These are phyloP conservation scores for Okapia johnstoni DNA, from an alignment of 2,113 vertebrate species.

Conservation along the genomic window DNA sequence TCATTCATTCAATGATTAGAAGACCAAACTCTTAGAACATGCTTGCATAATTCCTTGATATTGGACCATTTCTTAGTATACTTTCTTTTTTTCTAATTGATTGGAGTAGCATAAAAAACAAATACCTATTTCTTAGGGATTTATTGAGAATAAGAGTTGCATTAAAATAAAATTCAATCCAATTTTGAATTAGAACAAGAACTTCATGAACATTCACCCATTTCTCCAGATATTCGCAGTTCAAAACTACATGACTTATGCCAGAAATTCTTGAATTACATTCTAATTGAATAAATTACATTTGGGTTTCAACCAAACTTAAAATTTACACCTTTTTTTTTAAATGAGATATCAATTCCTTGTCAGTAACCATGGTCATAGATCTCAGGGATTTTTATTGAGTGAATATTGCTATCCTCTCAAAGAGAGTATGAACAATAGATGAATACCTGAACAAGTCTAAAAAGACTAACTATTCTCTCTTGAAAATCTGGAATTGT, in stretches of 20 bases:
- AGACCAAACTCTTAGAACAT: background rate
- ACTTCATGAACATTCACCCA: background rate
- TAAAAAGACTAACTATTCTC: background rate
- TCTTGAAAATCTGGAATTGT: background rate
- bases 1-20: background rate
- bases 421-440: background rate
- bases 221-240: background rate
- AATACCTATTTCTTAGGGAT: background rate
- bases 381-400: background rate
- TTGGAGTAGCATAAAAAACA: background rate
- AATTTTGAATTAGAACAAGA: background rate
- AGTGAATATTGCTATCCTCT: background rate
- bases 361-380: background rate
- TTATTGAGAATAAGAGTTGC: background rate
- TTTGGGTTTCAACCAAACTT: background rate
- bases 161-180: background rate
- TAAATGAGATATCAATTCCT: background rate
- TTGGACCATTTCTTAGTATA: background rate
- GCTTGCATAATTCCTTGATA: background rate
- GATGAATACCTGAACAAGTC: background rate
- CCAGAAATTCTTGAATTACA: background rate
- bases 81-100: background rate
- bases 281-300: background rate
- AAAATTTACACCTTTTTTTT: background rate
- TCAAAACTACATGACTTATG: accelerated